Conservation (phyloP, 2,888 invertebrate genomes). For the Tenthredo scrophulariae region DNA sequence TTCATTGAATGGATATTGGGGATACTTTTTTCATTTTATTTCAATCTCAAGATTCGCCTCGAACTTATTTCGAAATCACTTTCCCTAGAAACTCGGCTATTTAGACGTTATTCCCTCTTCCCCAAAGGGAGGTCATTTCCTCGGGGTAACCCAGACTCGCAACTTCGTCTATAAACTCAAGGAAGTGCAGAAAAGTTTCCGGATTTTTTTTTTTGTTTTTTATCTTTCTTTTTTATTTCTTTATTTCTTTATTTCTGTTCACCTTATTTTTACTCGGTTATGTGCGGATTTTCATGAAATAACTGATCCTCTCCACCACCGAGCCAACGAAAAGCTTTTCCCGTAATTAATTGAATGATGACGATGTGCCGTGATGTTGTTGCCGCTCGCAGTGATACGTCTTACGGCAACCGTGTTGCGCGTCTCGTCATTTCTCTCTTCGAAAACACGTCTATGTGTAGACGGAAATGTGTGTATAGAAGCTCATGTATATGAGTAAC, state of each 20-base stretch:
- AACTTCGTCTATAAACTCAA: conserved; percentile 6
- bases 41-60: conserved; percentile 64
- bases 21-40: conserved; percentile 69
- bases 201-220: conserved; percentile 55
- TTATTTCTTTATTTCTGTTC: conserved; percentile 9
- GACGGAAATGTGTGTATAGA: neutral
- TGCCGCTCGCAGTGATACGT: conserved; percentile 15
- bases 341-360: conserved; percentile 38
- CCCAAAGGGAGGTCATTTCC: conserved; percentile 34
- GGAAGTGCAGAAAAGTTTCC: conserved; percentile 9
- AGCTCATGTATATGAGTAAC: neutral
- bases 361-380: conserved; percentile 8
- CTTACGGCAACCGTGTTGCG: conserved; percentile 41
- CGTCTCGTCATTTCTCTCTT: conserved; percentile 23
- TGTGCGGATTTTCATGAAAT: conserved; percentile 20
- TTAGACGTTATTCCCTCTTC: conserved; percentile 30
- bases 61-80: conserved; percentile 66
- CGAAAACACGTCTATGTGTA: neutral
- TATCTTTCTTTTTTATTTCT: neutral
- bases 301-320: neutral
- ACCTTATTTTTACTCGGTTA: conserved; percentile 53
- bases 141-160: conserved; percentile 23
- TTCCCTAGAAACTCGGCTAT: conserved; percentile 53
- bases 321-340: neutral
- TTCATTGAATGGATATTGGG: conserved; percentile 69